A percentile compares a stretch with the other conserved stretches of the same genome.
Conservation (phyloP, 2,797 vertebrate genomes). For the Tolypeutes matacus region DNA sequence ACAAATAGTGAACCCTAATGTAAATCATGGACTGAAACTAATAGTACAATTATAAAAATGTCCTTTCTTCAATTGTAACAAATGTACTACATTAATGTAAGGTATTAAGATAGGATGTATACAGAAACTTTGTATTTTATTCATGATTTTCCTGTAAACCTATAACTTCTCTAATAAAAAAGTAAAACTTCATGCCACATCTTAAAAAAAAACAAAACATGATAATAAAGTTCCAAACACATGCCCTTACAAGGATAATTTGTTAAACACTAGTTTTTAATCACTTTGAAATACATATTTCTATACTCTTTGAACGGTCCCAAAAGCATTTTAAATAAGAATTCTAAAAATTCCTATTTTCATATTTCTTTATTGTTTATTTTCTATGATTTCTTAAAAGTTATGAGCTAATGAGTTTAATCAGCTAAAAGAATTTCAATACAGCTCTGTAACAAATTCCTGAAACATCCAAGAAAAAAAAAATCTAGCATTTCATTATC, state of each 20-base stretch:
- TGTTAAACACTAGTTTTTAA: conserved; percentile 53
- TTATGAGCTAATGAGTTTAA: conserved; percentile 37
- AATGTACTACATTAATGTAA: too few species aligned
- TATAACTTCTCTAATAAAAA: too few species aligned
- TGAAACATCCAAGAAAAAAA: conserved; percentile 42
- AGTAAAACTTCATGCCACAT: too few species aligned
- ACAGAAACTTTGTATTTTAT: too few species aligned
- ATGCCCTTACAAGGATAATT: neutral
- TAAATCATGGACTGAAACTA: too few species aligned
- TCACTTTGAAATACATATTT: conserved; percentile 29
- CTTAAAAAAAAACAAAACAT: too few species aligned
- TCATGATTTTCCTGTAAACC: too few species aligned
- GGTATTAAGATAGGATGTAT: too few species aligned
- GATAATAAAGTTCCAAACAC: conserved; percentile 29
- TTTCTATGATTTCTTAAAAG: conserved; percentile 49
- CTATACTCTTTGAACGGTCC: conserved; percentile 52
- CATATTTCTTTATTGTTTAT: neutral
- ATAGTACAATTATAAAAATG: too few species aligned
- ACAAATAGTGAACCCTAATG: too few species aligned
- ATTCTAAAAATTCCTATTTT: conserved; percentile 19
- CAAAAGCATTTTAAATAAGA: conserved; percentile 67
- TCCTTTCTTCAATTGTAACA: too few species aligned
- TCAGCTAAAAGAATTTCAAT: conserved; percentile 42
- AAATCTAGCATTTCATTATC: neutral
- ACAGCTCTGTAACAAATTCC: conserved; percentile 31